Evolutionary conservation across 2,113 vertebrate species (phyloP).

Genomic region (Ceratotherium simum): DNA sequence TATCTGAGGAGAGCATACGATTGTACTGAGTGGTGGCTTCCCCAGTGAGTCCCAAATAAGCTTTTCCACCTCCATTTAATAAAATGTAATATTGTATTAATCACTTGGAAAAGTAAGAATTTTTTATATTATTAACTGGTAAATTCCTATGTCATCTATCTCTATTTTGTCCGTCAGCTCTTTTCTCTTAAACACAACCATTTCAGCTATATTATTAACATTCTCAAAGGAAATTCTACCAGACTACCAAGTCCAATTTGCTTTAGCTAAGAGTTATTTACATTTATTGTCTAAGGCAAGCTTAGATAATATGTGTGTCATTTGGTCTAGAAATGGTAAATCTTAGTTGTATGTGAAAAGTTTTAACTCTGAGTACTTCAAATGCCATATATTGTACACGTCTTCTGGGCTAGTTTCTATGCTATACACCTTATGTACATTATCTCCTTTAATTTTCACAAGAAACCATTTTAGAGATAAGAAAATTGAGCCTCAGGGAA

Average conservation of each 20-base stretch:
- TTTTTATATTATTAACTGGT: conserved; percentile 39
- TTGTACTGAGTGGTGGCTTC: neutral
- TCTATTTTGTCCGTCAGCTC: neutral
- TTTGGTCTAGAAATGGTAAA: conserved; percentile 50
- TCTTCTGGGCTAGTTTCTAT: neutral
- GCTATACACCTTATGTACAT: neutral
- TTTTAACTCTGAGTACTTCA: conserved; percentile 19
- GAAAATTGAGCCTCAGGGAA: neutral
- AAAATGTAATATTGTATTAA: neutral
- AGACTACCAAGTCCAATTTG: conserved; percentile 1
- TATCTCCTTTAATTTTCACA: conserved; percentile 17
- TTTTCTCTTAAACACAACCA: conserved; percentile 42
- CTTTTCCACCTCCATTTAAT: conserved; percentile 24
- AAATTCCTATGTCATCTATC: neutral
- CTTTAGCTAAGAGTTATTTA: conserved; percentile 51
- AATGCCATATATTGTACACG: neutral
- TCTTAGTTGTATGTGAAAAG: neutral
- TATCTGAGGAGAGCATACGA: neutral
- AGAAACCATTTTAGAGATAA: conserved; percentile 3
- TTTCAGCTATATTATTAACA: conserved; percentile 54
- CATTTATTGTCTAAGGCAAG: conserved; percentile 25
- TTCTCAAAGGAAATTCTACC: conserved; percentile 38
- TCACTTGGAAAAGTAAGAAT: conserved; percentile 41
- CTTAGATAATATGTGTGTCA: neutral
- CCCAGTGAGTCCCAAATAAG: neutral